Evolutionary conservation across 2,797 vertebrate species (phyloP).

Genomic region (Clarias pachynema): DNA sequence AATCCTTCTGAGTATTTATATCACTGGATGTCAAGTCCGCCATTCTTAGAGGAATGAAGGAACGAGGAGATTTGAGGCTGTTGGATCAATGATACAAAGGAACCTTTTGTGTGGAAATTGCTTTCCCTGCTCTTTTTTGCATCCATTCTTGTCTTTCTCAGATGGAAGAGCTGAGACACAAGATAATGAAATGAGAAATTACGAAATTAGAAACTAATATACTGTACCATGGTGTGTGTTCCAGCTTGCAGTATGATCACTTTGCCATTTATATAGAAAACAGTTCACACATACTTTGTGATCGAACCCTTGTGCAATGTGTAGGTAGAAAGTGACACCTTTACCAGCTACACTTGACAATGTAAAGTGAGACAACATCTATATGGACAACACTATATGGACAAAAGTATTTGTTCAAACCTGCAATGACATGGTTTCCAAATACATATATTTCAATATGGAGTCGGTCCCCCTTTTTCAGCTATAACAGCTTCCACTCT

Average conservation of each 20-base stretch:
- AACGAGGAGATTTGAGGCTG: background rate
- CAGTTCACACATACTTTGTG: too few relatives aligned
- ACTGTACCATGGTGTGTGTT: slow-evolving; percentile 80
- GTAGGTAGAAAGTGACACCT: too few relatives aligned
- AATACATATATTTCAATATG: too few relatives aligned
- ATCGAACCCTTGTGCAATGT: too few relatives aligned
- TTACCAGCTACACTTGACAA: too few relatives aligned
- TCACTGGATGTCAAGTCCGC: background rate
- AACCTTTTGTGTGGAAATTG: background rate
- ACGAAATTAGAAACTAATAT: slow-evolving; percentile 10
- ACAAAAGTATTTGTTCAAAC: too few relatives aligned
- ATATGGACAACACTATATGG: too few relatives aligned
- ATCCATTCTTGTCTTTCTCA: background rate
- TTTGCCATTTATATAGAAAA: too few relatives aligned
- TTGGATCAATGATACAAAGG: background rate
- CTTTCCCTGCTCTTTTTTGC: background rate
- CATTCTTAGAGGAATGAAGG: background rate
- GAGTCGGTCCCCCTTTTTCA: too few relatives aligned
- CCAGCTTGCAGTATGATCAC: slow-evolving; percentile 47
- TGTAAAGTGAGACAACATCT: too few relatives aligned
- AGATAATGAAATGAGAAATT: background rate
- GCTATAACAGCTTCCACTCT: too few relatives aligned
- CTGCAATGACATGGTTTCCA: too few relatives aligned
- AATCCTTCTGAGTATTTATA: background rate
- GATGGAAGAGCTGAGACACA: background rate